Percentiles rank a stretch among this genome's conserved stretches.
Conservation (phyloP, 2,888 invertebrate genomes). For the Prosopocoilus inquinatus region DNA sequence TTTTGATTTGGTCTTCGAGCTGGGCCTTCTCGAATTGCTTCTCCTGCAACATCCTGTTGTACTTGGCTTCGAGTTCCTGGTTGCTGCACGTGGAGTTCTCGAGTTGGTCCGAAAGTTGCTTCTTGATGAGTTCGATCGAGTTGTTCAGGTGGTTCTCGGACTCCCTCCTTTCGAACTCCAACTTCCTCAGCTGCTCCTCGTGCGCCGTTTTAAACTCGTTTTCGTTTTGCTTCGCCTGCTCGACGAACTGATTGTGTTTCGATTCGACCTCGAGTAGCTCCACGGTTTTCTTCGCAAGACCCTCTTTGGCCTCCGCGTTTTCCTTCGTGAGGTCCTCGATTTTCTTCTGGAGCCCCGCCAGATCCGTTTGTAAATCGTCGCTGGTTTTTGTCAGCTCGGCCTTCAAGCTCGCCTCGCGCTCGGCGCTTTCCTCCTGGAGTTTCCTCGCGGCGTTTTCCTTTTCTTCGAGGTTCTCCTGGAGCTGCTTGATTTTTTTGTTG, state of each 20-base stretch:
- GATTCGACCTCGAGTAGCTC: slow-evolving; percentile 27
- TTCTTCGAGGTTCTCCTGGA: slow-evolving; percentile 50
- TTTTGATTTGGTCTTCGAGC: slow-evolving; percentile 12
- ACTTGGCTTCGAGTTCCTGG: slow-evolving; percentile 11
- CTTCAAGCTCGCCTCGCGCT: slow-evolving; percentile 35
- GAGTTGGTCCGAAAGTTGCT: slow-evolving; percentile 47
- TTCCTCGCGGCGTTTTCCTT: slow-evolving; percentile 52
- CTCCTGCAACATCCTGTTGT: background rate
- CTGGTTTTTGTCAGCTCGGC: slow-evolving; percentile 53
- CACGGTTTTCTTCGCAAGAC: slow-evolving; percentile 32
- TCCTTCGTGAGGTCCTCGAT: slow-evolving; percentile 23
- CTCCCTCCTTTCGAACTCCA: slow-evolving; percentile 50
- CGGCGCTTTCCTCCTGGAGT: slow-evolving; percentile 49
- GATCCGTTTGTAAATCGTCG: slow-evolving; percentile 43
- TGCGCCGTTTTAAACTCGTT: slow-evolving; percentile 13
- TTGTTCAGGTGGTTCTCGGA: slow-evolving; percentile 25
- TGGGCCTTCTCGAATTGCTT: background rate
- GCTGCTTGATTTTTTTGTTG: slow-evolving; percentile 22
- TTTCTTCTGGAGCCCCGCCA: slow-evolving; percentile 21
- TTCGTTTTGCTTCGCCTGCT: slow-evolving; percentile 36
- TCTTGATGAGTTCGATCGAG: background rate
- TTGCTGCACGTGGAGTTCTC: slow-evolving; percentile 47
- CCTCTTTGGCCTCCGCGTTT: slow-evolving; percentile 29
- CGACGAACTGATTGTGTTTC: slow-evolving; percentile 51
- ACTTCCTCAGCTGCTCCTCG: slow-evolving; percentile 25